phyloP scores from a whole-genome alignment of 2,113 vertebrate species.

The Chamaetylas fuelleborni region DNA sequence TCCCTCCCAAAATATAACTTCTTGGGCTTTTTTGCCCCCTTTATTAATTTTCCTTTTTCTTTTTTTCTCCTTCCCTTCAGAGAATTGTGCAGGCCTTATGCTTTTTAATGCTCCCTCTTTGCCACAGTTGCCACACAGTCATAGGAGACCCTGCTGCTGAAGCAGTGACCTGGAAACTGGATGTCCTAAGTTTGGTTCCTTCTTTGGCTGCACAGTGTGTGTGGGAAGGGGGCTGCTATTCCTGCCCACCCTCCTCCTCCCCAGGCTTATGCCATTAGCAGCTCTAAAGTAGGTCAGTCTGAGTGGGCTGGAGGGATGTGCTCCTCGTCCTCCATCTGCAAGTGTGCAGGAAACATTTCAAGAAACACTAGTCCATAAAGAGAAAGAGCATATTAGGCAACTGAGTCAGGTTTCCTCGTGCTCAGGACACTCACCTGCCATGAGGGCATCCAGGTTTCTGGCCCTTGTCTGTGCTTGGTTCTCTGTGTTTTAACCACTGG shows the following conservation, averaged over 20 bases:
- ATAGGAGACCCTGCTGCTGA: not conserved
- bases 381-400: not conserved
- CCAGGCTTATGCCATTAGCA: not conserved
- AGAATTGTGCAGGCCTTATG: not conserved
- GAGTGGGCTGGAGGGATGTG: not conserved
- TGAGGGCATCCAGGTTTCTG: not conserved
- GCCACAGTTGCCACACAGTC: not conserved
- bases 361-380: not conserved
- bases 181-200: not conserved
- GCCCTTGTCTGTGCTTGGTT: not conserved
- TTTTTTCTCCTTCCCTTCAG: not conserved
- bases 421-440: not conserved
- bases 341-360: not conserved
- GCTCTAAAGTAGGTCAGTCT: conserved; percentile 1
- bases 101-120: not conserved
- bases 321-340: not conserved
- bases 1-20: not conserved
- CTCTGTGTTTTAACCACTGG: not conserved
- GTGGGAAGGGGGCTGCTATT: not conserved
- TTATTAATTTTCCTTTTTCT: not conserved
- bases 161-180: not conserved
- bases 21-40: accelerated
- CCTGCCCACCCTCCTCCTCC: too few species aligned
- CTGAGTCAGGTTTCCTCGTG: not conserved
- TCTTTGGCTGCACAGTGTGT: not conserved